Conservation (phyloP, 2,113 vertebrate species). For the Gasterosteus nipponicus region DNA sequence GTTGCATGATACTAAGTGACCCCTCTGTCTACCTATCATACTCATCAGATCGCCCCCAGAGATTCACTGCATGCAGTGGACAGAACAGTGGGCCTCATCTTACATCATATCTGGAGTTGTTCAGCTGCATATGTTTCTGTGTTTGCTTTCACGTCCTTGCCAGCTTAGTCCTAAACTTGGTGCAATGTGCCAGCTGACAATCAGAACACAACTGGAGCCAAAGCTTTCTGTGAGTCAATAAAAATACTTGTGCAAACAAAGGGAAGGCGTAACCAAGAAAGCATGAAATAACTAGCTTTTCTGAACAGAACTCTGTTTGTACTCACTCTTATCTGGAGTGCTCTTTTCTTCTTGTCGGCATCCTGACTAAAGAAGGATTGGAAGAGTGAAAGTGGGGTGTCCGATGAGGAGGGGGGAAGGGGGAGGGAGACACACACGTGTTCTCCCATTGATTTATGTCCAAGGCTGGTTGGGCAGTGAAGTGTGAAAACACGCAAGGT, state of each 20-base stretch:
- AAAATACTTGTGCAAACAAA: constrained; percentile 54
- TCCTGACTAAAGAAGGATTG: constrained; percentile 72
- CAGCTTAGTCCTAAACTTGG: constrained; percentile 19
- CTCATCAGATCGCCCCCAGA: constrained; percentile 3
- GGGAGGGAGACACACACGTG: constrained; percentile 35
- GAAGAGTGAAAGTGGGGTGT: constrained; percentile 63
- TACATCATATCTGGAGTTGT: background rate
- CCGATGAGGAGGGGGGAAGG: constrained; percentile 50
- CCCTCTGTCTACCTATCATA: constrained; percentile 13
- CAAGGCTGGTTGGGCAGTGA: constrained; percentile 35
- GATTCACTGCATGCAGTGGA: constrained; percentile 40
- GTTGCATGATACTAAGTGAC: constrained; percentile 10
- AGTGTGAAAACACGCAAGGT: constrained; percentile 3
- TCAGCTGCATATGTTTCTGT: constrained; percentile 39
- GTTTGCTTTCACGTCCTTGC: constrained; percentile 20
- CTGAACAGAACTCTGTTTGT: constrained; percentile 61
- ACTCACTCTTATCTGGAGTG: constrained; percentile 66
- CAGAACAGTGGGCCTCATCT: constrained; percentile 2
- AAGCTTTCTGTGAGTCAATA: constrained; percentile 36
- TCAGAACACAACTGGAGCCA: constrained; percentile 28
- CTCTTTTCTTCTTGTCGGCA: constrained; percentile 51
- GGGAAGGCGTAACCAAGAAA: constrained; percentile 53
- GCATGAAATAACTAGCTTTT: constrained; percentile 59
- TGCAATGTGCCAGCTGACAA: constrained; percentile 37
- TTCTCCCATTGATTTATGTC: constrained; percentile 47